These are phyloP conservation scores for Metaphire vulgaris DNA, from an alignment of 1,140 invertebrate genomes.

Conservation along the genomic window DNA sequence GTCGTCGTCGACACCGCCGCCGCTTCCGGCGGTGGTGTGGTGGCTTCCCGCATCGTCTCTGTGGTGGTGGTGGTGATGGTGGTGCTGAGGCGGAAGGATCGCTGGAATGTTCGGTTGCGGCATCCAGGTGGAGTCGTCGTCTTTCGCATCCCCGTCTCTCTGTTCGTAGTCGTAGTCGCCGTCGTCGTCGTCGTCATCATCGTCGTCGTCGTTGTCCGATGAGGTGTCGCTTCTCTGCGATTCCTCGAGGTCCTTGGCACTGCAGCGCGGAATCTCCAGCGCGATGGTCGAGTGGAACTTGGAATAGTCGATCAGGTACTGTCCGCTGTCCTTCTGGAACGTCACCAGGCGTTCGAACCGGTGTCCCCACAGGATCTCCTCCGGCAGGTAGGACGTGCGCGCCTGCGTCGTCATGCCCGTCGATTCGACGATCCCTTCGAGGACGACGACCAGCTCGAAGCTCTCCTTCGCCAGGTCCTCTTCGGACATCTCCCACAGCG, in stretches of 20 bases:
- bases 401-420: no score
- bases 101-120: not conserved
- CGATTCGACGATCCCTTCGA: no score
- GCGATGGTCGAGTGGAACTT: constrained; percentile 43
- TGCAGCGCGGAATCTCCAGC: constrained; percentile 40
- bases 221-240: constrained; percentile 34
- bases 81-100: not conserved
- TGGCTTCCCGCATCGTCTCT: no score
- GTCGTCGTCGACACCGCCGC: no score
- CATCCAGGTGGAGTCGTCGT: not conserved
- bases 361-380: no score
- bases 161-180: constrained; percentile 8
- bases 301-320: constrained; percentile 47
- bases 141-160: constrained; percentile 8
- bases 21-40: no score
- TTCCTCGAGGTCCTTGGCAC: constrained; percentile 42
- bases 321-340: constrained; percentile 40
- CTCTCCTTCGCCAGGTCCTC: constrained; percentile 16
- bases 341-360: constrained; percentile 35
- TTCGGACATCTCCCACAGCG: constrained; percentile 23
- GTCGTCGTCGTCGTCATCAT: constrained; percentile 19
- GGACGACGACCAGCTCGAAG: constrained; percentile 53
- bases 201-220: constrained; percentile 31
- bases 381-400: constrained; percentile 67
- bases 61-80: no score